Evolutionary conservation across 2,113 vertebrate genomes (phyloP).

Genomic region (Pelusios castaneus): DNA sequence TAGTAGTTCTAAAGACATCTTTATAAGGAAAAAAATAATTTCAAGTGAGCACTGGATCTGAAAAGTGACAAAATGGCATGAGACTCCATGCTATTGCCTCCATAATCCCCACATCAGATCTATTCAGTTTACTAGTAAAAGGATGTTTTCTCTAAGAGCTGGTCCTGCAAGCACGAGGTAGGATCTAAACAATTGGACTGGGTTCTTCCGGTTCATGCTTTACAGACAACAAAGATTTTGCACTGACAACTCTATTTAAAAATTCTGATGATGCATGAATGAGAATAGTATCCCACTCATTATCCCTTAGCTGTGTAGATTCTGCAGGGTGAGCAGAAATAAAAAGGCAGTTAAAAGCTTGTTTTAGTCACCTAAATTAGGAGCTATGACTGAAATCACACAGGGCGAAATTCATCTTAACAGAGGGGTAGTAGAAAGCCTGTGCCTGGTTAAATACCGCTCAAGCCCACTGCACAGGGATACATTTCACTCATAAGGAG

Average conservation of each 20-base stretch:
- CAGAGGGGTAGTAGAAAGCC: not conserved
- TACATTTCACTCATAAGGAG: fast-evolving
- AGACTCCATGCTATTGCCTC: not conserved
- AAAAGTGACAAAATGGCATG: not conserved
- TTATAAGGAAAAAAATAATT: not conserved
- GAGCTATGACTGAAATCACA: fast-evolving
- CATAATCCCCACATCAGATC: fast-evolving
- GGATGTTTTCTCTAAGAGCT: fast-evolving
- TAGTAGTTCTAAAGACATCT: no score
- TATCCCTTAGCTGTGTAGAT: fast-evolving
- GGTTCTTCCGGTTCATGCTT: fast-evolving
- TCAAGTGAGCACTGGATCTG: not conserved
- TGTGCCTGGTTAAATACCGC: fast-evolving
- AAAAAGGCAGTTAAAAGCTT: not conserved
- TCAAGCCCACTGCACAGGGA: fast-evolving
- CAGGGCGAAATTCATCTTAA: fast-evolving
- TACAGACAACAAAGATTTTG: fast-evolving
- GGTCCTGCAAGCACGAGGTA: fast-evolving
- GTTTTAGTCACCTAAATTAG: fast-evolving
- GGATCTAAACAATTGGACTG: not conserved
- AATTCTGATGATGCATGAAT: fast-evolving
- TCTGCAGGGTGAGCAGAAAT: fast-evolving
- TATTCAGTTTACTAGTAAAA: fast-evolving
- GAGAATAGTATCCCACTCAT: fast-evolving
- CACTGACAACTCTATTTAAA: fast-evolving